Base-by-base conservation (phyloP, 2,888 invertebrate species). In the Pristionchus exspectatus region DNA sequence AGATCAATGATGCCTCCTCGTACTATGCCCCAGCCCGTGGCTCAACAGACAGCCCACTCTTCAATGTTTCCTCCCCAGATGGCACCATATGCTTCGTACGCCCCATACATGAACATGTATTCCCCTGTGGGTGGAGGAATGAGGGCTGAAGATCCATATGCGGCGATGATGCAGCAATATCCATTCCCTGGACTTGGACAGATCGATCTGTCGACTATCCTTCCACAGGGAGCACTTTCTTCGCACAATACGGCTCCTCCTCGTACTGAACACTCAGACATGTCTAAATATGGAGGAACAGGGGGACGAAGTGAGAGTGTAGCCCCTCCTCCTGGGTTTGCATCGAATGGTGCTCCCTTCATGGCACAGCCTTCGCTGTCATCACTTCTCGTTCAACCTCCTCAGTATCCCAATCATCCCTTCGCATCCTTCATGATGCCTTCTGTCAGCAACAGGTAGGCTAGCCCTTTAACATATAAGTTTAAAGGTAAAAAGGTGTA, bases 251-350 rank as follows among this genome's bases (percentile, higher is more conserved):
- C 66, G 21, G 38, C 69, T 10, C 87, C 87, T 69, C 87, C 88
- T 24, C 72, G 88, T 14, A 77, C 74, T 33, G 88, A 88, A 24
- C 88, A 88, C 44, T 74, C 88, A 4, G 88, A 88, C 56, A 72
- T 88, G 88, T n/a, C 21, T 21, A 88, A 88, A 59, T 88, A 88
- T 59, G 88, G 88, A 10, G 87, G 87, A 7, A 50, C n/a, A 16
- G 87, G 87, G 16, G 72, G 88, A n/a, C 74, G 88, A 12, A 38
- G 27, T 50, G 88, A 84, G 77, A 88, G 85, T 88, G 92, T 92
- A 16, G 92, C 92, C 33, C 93, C 93, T 69, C 93, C 93, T 86
- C 93, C 93, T 56, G 93, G 93, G 9, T 93, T 93, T 90, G 84
- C 81, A 44, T 59, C 63, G 21, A 87, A 87, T 56, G 30, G n/a